These are phyloP conservation scores for Mimumesa dahlbomi DNA, from an alignment of 2,888 invertebrate species.

Conservation along the genomic window DNA sequence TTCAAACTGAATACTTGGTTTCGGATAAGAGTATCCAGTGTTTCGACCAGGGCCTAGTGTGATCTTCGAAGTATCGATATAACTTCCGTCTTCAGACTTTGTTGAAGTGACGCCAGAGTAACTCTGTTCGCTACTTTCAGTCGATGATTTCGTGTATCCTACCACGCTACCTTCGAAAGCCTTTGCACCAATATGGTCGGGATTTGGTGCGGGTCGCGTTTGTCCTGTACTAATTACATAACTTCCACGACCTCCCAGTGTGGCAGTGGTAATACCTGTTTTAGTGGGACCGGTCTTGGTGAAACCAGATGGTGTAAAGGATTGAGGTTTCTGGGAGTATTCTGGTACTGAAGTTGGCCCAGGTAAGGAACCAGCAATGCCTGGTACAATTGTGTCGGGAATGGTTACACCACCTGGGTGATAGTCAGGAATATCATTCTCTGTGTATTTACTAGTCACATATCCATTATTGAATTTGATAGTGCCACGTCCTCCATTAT, in stretches of 20 bases:
- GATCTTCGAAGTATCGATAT: conserved; percentile 57
- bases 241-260: conserved; percentile 74
- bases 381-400: conserved; percentile 71
- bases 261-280: conserved; percentile 75
- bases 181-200: conserved; percentile 73
- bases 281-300: conserved; percentile 76
- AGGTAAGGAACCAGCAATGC: conserved; percentile 22
- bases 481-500: conserved; percentile 72
- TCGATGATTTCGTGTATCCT: conserved; percentile 59
- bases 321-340: conserved; percentile 15
- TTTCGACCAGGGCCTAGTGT: conserved; percentile 37
- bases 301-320: conserved; percentile 69
- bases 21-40: conserved; percentile 63
- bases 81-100: conserved; percentile 41
- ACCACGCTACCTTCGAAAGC: conserved; percentile 69
- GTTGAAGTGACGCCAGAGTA: conserved; percentile 38
- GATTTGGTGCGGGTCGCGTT: conserved; percentile 60
- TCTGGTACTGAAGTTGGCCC: conserved; percentile 29
- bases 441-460: conserved; percentile 71
- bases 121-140: conserved; percentile 6
- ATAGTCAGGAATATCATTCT: conserved; percentile 73
- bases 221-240: conserved; percentile 70
- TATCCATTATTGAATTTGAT: conserved; percentile 72
- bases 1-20: conserved; percentile 45
- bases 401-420: conserved; percentile 70